Percentiles rank a stretch among this genome's conserved stretches.
phyloP scores from a whole-genome alignment of 2,113 vertebrate genomes.

The Mobula birostris region DNA sequence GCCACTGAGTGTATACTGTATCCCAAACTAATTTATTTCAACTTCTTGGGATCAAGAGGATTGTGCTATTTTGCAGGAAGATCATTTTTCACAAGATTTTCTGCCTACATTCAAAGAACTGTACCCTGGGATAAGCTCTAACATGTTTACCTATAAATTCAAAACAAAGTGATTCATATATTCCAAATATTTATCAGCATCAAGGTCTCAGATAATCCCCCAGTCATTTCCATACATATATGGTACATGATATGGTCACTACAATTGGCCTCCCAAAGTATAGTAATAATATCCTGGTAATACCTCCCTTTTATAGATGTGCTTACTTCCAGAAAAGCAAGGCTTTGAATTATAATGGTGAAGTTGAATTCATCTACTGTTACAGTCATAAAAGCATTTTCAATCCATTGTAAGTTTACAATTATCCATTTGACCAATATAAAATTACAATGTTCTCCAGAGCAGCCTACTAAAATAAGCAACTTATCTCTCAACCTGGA shows the following conservation, averaged over 20 bases:
- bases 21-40: background rate
- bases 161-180: background rate
- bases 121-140: background rate
- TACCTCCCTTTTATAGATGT: background rate
- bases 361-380: background rate
- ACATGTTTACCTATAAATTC: background rate
- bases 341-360: background rate
- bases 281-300: background rate
- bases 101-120: background rate
- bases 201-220: background rate
- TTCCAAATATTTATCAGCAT: background rate
- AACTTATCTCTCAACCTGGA: background rate
- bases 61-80: background rate
- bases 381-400: background rate
- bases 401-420: background rate
- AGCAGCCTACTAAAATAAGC: background rate
- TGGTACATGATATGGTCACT: background rate
- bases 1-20: background rate
- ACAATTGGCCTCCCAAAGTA: background rate
- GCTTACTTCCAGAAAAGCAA: background rate
- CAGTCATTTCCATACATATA: background rate
- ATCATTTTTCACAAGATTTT: background rate
- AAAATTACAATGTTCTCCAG: background rate
- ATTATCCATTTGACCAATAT: background rate
- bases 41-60: background rate